These are phyloP conservation scores for Orussus abietinus DNA, from an alignment of 1,140 invertebrate genomes.

Conservation along the genomic window DNA sequence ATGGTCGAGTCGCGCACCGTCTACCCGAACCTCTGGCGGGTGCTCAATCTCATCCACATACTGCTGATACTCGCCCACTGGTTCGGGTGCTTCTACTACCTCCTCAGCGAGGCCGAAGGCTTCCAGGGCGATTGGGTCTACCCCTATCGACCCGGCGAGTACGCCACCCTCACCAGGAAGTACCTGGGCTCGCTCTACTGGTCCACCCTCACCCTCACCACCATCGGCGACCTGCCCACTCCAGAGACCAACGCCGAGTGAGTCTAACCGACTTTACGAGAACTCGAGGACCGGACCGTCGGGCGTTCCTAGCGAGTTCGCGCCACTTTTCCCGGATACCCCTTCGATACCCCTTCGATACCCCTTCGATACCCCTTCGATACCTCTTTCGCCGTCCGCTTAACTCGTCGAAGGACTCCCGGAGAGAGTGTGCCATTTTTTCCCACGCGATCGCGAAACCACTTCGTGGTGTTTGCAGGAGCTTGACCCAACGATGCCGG, in stretches of 20 bases:
- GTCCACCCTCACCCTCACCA: constrained; percentile 95
- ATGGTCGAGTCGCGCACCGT: constrained; percentile 93
- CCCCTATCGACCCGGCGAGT: constrained; percentile 81
- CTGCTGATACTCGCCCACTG: constrained; percentile 91
- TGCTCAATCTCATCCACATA: constrained; percentile 92
- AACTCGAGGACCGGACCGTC: too few species aligned
- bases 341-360: too few species aligned
- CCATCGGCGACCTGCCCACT: constrained; percentile 90
- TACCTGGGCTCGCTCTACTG: constrained; percentile 93
- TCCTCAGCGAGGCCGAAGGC: constrained; percentile 86
- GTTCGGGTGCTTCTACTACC: constrained; percentile 96
- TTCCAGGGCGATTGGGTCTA: constrained; percentile 91
- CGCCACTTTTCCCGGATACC: too few species aligned
- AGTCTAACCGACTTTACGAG: too few species aligned
- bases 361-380: too few species aligned
- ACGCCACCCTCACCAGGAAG: constrained; percentile 82
- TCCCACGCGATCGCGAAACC: too few species aligned
- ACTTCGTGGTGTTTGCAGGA: too few species aligned
- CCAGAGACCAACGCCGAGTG: constrained; percentile 94
- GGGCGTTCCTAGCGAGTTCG: too few species aligned
- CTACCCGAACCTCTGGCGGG: constrained; percentile 95
- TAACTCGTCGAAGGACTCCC: too few species aligned
- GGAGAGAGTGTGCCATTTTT: too few species aligned
- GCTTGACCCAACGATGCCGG: too few species aligned
- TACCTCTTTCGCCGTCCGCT: too few species aligned